phyloP scores from a whole-genome alignment of 1,140 invertebrate species.

The Drosophila insularis region DNA sequence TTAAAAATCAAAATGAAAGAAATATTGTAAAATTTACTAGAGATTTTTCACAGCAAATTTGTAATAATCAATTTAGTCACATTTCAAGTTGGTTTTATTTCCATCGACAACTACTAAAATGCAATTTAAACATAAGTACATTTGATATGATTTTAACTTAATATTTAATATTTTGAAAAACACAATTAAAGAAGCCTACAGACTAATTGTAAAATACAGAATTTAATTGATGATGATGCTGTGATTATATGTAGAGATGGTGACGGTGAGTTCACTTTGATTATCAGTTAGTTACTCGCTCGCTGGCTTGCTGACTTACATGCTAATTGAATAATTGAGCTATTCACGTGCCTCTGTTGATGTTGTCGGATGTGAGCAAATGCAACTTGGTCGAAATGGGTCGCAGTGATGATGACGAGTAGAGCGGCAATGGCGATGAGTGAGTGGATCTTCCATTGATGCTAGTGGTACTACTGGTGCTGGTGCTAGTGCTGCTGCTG shows the following conservation, averaged over 20 bases:
- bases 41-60: no score
- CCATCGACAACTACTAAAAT: conserved; percentile 73
- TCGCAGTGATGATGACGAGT: conserved; percentile 59
- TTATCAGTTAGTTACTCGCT: conserved; percentile 53
- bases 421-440: conserved; percentile 39
- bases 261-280: conserved; percentile 34
- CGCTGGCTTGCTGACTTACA: conserved; percentile 38
- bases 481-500: conserved; percentile 10
- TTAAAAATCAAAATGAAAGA: no score
- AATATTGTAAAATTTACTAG: no score
- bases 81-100: conserved; percentile 60
- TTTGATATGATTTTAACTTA: conserved; percentile 50
- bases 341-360: conserved; percentile 53
- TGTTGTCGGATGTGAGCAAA: conserved; percentile 54
- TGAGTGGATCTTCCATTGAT: neutral
- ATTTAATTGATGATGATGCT: conserved; percentile 40
- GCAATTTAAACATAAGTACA: conserved; percentile 62
- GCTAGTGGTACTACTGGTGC: conserved; percentile 26
- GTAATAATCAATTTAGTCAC: neutral
- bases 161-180: conserved; percentile 47
- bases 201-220: conserved; percentile 52
- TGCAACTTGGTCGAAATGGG: conserved; percentile 79
- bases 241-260: conserved; percentile 38
- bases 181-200: conserved; percentile 45
- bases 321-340: conserved; percentile 63